A percentile compares a stretch with the other conserved stretches of the same genome.
Conservation (phyloP, 2,797 vertebrate genomes). For the Synaphobranchus kaupii region DNA sequence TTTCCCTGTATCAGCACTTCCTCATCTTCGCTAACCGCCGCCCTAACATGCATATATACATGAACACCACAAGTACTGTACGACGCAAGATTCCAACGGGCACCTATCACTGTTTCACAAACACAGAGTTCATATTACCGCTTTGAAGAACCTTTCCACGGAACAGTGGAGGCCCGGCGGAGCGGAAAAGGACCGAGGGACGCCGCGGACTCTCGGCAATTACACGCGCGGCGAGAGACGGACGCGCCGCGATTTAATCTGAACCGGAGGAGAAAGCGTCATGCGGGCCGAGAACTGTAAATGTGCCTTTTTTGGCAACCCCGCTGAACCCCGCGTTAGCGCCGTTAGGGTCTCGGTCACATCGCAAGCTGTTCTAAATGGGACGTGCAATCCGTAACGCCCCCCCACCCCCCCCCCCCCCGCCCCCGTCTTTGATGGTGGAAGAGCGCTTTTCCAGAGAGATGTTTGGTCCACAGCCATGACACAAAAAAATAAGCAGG, state of each 20-base stretch:
- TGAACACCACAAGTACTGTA: background rate
- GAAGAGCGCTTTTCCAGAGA: slow-evolving; percentile 46
- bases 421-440: slow-evolving; percentile 43
- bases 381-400: slow-evolving; percentile 46
- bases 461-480: slow-evolving; percentile 45
- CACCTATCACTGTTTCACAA: background rate
- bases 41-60: background rate
- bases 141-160: background rate
- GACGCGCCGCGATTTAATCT: background rate
- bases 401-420: background rate
- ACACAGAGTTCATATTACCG: background rate
- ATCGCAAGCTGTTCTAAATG: slow-evolving; percentile 53
- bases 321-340: slow-evolving; percentile 19
- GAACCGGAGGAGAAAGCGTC: background rate
- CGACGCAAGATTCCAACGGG: background rate
- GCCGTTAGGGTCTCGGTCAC: slow-evolving; percentile 38
- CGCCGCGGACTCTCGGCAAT: background rate
- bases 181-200: background rate
- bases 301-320: slow-evolving; percentile 17
- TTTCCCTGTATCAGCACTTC: background rate
- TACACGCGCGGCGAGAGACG: background rate
- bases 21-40: background rate
- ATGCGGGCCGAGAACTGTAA: background rate
- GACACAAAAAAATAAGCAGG: slow-evolving; percentile 43
- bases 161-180: background rate